Base-by-base conservation (phyloP, 2,113 vertebrate species). In the Cinclus cinclus region DNA sequence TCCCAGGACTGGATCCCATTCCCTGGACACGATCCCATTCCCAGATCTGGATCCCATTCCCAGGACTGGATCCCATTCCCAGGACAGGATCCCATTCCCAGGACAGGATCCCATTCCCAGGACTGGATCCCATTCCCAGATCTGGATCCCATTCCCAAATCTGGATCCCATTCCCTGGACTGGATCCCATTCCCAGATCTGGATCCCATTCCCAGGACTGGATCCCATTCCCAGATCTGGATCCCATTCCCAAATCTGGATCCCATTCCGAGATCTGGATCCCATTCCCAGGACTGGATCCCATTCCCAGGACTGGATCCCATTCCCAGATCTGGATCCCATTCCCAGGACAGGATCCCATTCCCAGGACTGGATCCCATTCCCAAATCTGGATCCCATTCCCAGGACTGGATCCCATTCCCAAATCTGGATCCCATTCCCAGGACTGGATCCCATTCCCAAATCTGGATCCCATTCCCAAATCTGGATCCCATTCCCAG, bases 381-480 rank as follows among this genome's bases (percentile, higher is more conserved):
- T 49, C 46, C 47, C 30, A 4, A 5, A 25, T 27, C 20, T 5
- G 4, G 20, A 42, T 44, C 62, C 28, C 27, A 10, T 28, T 44
- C 41, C 63, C 30, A 9, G 21, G 0, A 1, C 4, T 2, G 6
- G 41, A 44, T 44, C 30, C 30, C 30, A 13, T 16, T 64, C 39
- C 41, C 14, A 4, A 6, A 1, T 0, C 6, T 0, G 6, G 39
- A 63, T 42, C 27, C 27, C 37, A 3, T 21, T 63, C 27, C 28
- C 39, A 7, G 7, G 2, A 9, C 8, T 2, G 17, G 27, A 63
- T 42, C 28, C 30, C 39, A 13, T 39, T 62, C 35, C 59, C 17
- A 28, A 17, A 3, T 4, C 5, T 2, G 28, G 28, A 53, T 31
- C 53, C 53, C 53, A 20, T 13, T 33, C 55, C 55, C 55, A 15